Conservation (phyloP, 2,888 invertebrate genomes). For the Thecophora atra region DNA sequence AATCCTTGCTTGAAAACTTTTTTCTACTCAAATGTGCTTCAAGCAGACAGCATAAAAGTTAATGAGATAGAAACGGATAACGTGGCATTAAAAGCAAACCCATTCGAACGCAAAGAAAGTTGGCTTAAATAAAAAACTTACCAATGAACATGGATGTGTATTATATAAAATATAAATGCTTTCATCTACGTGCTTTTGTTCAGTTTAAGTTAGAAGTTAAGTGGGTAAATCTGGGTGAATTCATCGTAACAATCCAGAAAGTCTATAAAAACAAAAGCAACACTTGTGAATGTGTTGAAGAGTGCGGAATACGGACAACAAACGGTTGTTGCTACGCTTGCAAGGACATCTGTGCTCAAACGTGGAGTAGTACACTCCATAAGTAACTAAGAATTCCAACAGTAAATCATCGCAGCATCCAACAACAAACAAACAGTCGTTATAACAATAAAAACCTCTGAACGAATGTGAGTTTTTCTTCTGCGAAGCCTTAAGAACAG, state of each 20-base stretch:
- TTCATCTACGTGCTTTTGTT: too few species aligned
- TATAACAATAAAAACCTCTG: background rate
- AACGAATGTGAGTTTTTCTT: background rate
- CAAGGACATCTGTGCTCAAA: constrained; percentile 21
- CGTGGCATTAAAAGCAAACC: too few species aligned
- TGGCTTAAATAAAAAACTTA: too few species aligned
- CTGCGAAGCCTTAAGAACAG: too few species aligned
- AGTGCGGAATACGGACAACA: background rate
- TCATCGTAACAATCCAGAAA: background rate
- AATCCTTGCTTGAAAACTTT: too few species aligned
- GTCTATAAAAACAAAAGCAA: constrained; percentile 9
- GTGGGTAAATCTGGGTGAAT: constrained; percentile 30
- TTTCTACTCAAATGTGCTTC: too few species aligned
- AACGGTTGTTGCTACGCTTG: background rate
- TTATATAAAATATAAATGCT: too few species aligned
- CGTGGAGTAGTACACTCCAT: background rate
- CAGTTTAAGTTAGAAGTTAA: background rate
- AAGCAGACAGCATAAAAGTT: too few species aligned
- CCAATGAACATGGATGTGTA: too few species aligned
- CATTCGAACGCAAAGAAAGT: too few species aligned
- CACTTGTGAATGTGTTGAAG: background rate
- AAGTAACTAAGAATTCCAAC: background rate
- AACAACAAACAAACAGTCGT: background rate
- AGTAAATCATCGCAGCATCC: background rate
- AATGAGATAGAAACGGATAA: too few species aligned